Conservation (phyloP, 92 coral and sea anemone genomes). For the Isaurus tuberculatus region DNA sequence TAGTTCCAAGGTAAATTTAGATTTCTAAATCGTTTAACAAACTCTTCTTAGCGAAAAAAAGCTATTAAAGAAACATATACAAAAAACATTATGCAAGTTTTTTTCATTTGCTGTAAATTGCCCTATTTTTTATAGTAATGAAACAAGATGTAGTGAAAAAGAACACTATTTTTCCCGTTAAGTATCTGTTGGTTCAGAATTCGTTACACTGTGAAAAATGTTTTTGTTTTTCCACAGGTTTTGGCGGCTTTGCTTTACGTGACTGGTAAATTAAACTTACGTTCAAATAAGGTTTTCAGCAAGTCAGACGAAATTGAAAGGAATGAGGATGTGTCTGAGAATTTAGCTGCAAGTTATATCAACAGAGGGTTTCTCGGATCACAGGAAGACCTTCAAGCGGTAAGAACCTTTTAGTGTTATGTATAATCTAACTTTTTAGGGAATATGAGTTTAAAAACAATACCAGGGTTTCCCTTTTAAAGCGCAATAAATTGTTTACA, state of each 20-base stretch:
- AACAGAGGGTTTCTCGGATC: constrained; percentile 47
- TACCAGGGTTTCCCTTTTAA: background rate
- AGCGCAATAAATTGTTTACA: too few species aligned
- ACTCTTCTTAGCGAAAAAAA: too few species aligned
- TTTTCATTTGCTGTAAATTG: too few species aligned
- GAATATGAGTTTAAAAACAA: too few species aligned
- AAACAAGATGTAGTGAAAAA: too few species aligned
- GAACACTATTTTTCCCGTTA: background rate
- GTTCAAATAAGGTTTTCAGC: constrained; percentile 2
- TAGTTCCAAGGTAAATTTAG: too few species aligned
- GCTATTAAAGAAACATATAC: too few species aligned
- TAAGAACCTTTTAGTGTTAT: background rate
- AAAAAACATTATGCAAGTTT: too few species aligned
- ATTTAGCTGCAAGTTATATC: constrained; percentile 29
- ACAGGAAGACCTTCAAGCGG: constrained; percentile 36
- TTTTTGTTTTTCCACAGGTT: constrained; percentile 41
- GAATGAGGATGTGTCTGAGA: constrained; percentile 60
- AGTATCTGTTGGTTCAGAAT: background rate
- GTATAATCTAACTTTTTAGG: background rate
- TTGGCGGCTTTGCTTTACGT: constrained; percentile 45
- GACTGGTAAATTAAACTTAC: constrained; percentile 28
- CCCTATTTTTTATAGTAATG: too few species aligned
- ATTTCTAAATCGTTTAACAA: too few species aligned
- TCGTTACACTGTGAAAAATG: background rate
- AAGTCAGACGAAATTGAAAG: constrained; percentile 60